Evolutionary conservation across 2,113 vertebrate genomes (phyloP).

Genomic region (Pangasianodon hypophthalmus): DNA sequence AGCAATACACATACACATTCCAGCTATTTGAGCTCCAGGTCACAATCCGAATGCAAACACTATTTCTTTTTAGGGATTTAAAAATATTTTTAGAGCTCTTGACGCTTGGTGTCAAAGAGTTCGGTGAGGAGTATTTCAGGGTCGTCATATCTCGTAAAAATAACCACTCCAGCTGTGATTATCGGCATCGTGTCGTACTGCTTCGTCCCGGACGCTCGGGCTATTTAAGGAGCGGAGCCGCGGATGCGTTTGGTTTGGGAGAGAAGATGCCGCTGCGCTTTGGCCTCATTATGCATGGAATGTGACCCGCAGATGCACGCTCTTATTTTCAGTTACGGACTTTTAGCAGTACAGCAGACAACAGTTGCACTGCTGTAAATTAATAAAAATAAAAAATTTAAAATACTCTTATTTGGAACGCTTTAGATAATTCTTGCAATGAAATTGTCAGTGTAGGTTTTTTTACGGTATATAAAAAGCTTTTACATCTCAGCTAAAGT

Average conservation of each 20-base stretch:
- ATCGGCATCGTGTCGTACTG: background rate
- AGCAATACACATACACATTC: constrained; percentile 37
- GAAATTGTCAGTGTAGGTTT: background rate
- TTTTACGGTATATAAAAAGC: background rate
- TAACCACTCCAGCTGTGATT: constrained; percentile 32
- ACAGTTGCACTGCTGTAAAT: too few species aligned
- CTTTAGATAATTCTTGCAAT: background rate
- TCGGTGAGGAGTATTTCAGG: constrained; percentile 40
- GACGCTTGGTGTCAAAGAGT: constrained; percentile 30
- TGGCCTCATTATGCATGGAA: constrained; percentile 18
- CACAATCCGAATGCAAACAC: background rate
- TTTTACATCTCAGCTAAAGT: background rate
- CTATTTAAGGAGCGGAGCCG: constrained; percentile 39
- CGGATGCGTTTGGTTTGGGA: constrained; percentile 11
- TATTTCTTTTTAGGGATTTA: constrained; percentile 18
- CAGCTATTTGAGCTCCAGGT: constrained; percentile 24
- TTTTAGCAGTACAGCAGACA: background rate
- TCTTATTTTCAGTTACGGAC: background rate
- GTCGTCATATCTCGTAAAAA: constrained; percentile 34
- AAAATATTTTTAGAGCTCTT: constrained; percentile 45
- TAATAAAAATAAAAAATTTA: background rate
- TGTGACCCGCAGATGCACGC: background rate
- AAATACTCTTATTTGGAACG: background rate
- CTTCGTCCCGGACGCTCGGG: background rate
- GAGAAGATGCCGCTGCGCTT: background rate